These are phyloP conservation scores for Tipula vernalis DNA, from an alignment of 2,888 invertebrate genomes.

Conservation along the genomic window DNA sequence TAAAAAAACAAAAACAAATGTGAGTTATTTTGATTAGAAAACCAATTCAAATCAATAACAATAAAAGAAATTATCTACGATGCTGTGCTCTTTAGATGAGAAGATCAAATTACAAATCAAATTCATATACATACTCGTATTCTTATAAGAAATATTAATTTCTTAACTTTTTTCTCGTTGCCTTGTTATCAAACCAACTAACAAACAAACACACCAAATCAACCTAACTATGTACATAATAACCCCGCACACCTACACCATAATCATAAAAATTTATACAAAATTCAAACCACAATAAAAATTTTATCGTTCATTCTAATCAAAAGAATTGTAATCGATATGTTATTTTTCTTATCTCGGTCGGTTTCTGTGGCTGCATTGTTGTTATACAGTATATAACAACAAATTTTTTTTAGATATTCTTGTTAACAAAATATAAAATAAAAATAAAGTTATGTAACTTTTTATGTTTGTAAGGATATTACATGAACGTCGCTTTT, in stretches of 20 bases:
- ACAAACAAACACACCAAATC: neutral
- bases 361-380: neutral
- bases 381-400: neutral
- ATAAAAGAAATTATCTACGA: neutral
- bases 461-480: neutral
- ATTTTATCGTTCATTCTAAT: neutral
- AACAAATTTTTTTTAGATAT: neutral
- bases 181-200: neutral
- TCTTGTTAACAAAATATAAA: neutral
- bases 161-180: neutral
- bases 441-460: neutral
- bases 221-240: neutral
- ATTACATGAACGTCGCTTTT: neutral
- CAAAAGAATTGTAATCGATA: constrained; percentile 4
- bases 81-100: neutral
- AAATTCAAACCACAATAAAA: neutral
- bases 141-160: neutral
- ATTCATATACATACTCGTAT: neutral
- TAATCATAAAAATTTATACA: neutral
- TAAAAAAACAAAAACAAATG: neutral
- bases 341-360: neutral
- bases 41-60: neutral
- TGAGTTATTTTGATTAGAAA: neutral
- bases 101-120: neutral
- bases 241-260: neutral